Evolutionary conservation across 64 coral and sea anemone species (phyloP), one percentile per base, ranked within the genome.

Genomic region (Pachyseris speciosa): DNA sequence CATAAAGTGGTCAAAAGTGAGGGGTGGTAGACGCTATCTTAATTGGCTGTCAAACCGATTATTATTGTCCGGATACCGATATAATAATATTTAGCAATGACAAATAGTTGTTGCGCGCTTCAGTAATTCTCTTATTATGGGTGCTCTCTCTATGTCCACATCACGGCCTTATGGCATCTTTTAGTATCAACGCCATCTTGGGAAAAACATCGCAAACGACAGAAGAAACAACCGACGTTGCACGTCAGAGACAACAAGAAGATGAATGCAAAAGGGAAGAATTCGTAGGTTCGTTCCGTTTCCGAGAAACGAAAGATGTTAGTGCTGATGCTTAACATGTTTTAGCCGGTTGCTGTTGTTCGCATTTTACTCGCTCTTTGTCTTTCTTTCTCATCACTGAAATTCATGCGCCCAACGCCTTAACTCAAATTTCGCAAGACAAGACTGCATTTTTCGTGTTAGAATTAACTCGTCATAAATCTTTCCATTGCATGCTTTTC

Each of bases 41-140:
- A 92, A 92, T 92, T 92, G 89, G 78, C 69, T 92, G 89, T 92
- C 89, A 92, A 92, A 84, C 50, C 34, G 55, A 72, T 75, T 92
- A 92, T 36, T 81, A n/a, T 7, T 2, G 32, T 60, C 77, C 77
- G 77, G 77, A 81, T 81, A 52, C 37, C 39, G 19, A 53, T 63
- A 81, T 63, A 57, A 61, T 36, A 81, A 81, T 81, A 81, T 81
- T 81, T 81, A 81, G 53, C 77, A 81, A 39, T 61, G 60, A 81
- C 77, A 61, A 81, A 81, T 63, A 77, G 36, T 63, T 81, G 53
- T 60, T 81, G 73, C 33, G 34, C 55, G 31, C 17, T 40, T 22
- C 30, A 26, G 53, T 76, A 9, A 71, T 31, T 26, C 13, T 74
- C 37, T n/a, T 17, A 37, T 37, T 17, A 37, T 60, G 77, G 53